phyloP scores from a whole-genome alignment of 2,113 vertebrate genomes.

The Cyphomyrus discorhynchus region DNA sequence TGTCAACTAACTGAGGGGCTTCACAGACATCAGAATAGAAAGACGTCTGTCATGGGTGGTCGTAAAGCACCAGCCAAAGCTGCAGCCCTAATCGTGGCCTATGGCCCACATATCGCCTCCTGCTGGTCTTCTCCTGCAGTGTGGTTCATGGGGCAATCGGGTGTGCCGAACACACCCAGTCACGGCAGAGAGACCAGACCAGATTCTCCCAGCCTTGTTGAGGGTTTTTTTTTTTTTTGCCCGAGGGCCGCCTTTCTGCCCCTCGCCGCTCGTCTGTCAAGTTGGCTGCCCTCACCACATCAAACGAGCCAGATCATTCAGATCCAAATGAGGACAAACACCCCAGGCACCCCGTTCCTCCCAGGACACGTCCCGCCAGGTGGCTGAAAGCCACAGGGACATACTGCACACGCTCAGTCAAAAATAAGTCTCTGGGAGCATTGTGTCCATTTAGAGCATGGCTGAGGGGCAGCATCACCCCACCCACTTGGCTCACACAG shows the following conservation, averaged over 20 bases:
- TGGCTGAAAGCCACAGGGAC: background rate
- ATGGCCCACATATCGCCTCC: background rate
- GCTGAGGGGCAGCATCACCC: background rate
- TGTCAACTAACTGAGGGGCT: background rate
- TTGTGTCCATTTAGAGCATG: background rate
- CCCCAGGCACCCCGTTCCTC: background rate
- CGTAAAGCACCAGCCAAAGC: background rate
- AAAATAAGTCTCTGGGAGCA: slow-evolving; percentile 20
- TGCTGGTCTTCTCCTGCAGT: background rate
- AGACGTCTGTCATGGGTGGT: background rate
- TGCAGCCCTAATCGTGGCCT: background rate
- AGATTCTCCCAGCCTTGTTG: background rate
- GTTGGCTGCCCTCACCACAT: background rate
- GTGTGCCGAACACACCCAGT: background rate
- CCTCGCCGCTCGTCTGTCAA: background rate
- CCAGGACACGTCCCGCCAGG: slow-evolving; percentile 16
- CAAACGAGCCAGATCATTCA: background rate
- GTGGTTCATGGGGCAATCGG: background rate
- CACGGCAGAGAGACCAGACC: background rate
- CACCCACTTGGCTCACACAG: background rate
- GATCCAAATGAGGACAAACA: background rate
- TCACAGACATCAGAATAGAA: background rate
- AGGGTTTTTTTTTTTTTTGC: background rate
- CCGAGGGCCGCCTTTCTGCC: background rate
- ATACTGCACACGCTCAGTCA: slow-evolving; percentile 2